Conservation (phyloP, 1,140 invertebrate species). For the Pseudobourletiella spinata region DNA sequence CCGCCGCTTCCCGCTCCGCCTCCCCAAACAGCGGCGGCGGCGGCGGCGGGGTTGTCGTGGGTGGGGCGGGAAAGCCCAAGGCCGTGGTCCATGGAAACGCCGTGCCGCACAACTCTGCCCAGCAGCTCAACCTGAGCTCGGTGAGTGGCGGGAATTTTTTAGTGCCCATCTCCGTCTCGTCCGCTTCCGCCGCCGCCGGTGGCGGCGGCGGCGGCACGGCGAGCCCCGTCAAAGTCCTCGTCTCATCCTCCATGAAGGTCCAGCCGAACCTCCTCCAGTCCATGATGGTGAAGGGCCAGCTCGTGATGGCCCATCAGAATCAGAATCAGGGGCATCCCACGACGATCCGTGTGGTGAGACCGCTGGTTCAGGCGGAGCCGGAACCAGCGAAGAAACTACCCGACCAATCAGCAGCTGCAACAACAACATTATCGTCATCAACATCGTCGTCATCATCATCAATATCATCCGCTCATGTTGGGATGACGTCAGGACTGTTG, state of each 20-base stretch:
- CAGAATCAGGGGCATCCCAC: slow-evolving; percentile 10
- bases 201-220: too few species aligned
- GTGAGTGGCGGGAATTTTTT: slow-evolving; percentile 23
- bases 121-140: slow-evolving; percentile 18
- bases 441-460: too few species aligned
- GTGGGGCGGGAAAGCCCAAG: slow-evolving; percentile 11
- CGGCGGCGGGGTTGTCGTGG: background rate
- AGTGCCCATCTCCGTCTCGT: slow-evolving; percentile 25
- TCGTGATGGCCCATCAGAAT: background rate
- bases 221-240: slow-evolving; percentile 36
- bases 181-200: slow-evolving; percentile 1
- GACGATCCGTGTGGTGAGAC: slow-evolving; percentile 18
- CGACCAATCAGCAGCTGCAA: too few species aligned
- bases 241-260: slow-evolving; percentile 34
- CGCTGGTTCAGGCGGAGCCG: background rate
- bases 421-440: too few species aligned
- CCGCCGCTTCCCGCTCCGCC: background rate
- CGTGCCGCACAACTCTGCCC: slow-evolving; percentile 16
- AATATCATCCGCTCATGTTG: too few species aligned
- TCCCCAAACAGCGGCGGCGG: background rate
- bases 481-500: too few species aligned
- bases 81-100: slow-evolving; percentile 10
- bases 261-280: slow-evolving; percentile 14
- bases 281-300: slow-evolving; percentile 15
- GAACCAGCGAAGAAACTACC: background rate